Percentiles rank a stretch among this genome's conserved stretches.
Conservation (phyloP, 2,113 vertebrate species). For the Oceanites oceanicus region DNA sequence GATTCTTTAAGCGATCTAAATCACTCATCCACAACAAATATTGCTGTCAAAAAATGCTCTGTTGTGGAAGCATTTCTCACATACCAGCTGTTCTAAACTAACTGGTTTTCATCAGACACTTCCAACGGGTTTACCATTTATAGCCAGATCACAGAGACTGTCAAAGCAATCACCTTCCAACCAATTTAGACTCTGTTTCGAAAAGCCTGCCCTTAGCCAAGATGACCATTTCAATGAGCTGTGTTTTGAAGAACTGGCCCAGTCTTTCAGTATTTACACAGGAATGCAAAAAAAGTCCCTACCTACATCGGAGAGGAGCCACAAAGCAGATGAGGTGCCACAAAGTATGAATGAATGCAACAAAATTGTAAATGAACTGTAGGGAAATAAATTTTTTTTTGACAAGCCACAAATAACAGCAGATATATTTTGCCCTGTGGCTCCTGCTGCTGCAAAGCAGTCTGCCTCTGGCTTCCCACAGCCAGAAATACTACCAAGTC, state of each 20-base stretch:
- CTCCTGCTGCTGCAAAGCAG: neutral
- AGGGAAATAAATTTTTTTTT: neutral
- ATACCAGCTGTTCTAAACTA: neutral
- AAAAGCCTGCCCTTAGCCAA: neutral
- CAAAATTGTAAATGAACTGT: neutral
- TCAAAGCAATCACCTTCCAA: neutral
- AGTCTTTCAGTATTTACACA: neutral
- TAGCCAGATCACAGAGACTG: neutral
- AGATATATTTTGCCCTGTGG: neutral
- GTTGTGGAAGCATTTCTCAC: neutral
- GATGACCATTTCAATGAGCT: neutral
- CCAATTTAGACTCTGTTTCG: neutral
- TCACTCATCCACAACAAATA: neutral
- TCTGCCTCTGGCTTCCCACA: neutral
- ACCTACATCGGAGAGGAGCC: neutral
- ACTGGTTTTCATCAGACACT: neutral
- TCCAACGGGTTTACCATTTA: neutral
- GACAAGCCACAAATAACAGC: neutral
- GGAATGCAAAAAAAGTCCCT: neutral
- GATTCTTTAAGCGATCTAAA: no score
- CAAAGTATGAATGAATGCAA: neutral
- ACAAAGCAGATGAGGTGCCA: neutral
- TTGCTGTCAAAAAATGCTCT: neutral
- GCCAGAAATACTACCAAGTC: neutral
- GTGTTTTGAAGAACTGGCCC: neutral